Evolutionary conservation across 2,797 vertebrate species (phyloP), one percentile per base, ranked within the genome.

Genomic region (Galaxias olidus): DNA sequence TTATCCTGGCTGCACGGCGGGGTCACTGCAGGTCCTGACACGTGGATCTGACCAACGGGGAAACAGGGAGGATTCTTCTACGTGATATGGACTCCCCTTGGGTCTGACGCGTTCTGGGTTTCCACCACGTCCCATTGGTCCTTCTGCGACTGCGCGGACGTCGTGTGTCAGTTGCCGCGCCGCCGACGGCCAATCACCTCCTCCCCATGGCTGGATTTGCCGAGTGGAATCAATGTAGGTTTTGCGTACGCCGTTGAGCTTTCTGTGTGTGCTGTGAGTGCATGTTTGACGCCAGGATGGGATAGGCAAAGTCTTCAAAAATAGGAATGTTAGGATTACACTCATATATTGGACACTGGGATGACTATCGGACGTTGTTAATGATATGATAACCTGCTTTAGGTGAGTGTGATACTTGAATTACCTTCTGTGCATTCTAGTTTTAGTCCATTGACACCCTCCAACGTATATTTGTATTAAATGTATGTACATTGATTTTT

Each of bases 31-130:
- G 58, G 72, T 80, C 72, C 77, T 82, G 81, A 82, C 83, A 79
- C 76, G 69, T 61, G 84, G 87, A 86, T 87, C 88, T 87, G 79
- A 61, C 66, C 68, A 60, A 74, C 60, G 66, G 65, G 73, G 65
- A 79, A 85, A 86, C 74, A 81, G 84, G 84, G 83, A 81, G 64
- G 80, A 86, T 65, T 77, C 72, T 84, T 80, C 82, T 78, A 84
- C 84, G 78, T 80, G 65, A 43, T 64, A 55, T 51, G 19, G 49
- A 65, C 56, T 72, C 69, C 58, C 58, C 61, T 45, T 49, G 10
- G 15, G 53, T 48, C 66, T 6, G 68, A 76, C 54, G 55, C 58
- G 49, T 70, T 46, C 15, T 58, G 59, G 18, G 42, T 46, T 53
- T 49, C 59, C 8, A 49, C 55, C 20, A 54, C 51, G 43, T 82